These are phyloP conservation scores for Agrotis clavis DNA, from an alignment of 2,888 invertebrate genomes.

Conservation along the genomic window DNA sequence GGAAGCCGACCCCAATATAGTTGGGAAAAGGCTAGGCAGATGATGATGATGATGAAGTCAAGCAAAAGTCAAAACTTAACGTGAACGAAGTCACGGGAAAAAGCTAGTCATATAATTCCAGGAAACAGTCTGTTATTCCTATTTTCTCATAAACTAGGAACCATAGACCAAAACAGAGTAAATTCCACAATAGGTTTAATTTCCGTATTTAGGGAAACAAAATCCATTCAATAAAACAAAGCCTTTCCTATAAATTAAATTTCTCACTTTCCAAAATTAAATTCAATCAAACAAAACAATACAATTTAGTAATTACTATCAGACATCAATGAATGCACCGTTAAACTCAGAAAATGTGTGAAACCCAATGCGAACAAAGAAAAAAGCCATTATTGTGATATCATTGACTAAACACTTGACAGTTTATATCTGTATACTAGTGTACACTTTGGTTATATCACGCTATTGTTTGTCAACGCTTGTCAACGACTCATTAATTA, in stretches of 20 bases:
- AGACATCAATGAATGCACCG: constrained; percentile 1
- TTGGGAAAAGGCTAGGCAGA: too few species aligned
- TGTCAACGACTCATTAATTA: constrained; percentile 38
- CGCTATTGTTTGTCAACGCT: constrained; percentile 29
- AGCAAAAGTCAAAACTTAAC: too few species aligned
- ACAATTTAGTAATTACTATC: constrained; percentile 18
- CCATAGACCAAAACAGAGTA: too few species aligned
- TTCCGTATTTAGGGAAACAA: not conserved
- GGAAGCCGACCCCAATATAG: too few species aligned
- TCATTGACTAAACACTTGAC: constrained; percentile 25
- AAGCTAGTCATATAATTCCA: too few species aligned
- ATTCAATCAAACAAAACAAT: constrained; percentile 16
- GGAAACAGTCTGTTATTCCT: too few species aligned
- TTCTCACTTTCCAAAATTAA: not conserved
- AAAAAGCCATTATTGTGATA: constrained; percentile 18
- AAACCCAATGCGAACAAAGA: constrained; percentile 25
- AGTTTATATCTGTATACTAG: constrained; percentile 4
- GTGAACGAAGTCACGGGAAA: too few species aligned
- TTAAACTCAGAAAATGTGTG: constrained; percentile 23
- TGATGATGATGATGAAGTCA: too few species aligned
- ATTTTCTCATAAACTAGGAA: too few species aligned
- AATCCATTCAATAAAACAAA: not conserved
- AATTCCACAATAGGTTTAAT: too few species aligned
- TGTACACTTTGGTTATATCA: constrained; percentile 10
- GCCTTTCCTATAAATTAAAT: not conserved